Evolutionary conservation across 2,888 invertebrate genomes (phyloP).

Genomic region (Muscina levida): DNA sequence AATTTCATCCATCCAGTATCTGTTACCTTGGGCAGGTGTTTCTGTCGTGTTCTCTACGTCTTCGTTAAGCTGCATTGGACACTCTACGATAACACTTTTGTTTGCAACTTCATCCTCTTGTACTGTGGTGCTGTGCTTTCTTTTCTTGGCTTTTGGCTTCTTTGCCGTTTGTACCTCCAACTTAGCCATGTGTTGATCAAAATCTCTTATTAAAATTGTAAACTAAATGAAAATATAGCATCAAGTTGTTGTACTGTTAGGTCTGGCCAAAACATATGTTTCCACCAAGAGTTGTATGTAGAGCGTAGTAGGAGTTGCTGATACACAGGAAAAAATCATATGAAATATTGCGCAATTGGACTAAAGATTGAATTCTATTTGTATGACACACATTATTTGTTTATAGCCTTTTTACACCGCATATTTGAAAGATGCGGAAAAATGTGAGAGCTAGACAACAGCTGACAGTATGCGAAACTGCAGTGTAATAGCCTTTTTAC

Average conservation of each 20-base stretch:
- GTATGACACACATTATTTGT: no score
- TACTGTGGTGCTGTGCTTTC: conserved; percentile 69
- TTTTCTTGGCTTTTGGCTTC: conserved; percentile 69
- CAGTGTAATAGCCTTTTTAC: no score
- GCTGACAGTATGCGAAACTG: no score
- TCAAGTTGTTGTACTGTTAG: background rate
- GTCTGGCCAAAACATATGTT: no score
- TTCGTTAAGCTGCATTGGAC: background rate
- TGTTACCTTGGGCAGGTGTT: conserved; percentile 34
- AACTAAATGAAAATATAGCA: background rate
- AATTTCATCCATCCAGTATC: background rate
- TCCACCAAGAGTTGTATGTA: background rate
- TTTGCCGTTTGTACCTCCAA: conserved; percentile 56
- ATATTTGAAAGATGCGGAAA: no score
- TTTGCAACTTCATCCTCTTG: conserved; percentile 74
- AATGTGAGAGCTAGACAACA: no score
- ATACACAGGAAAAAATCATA: no score
- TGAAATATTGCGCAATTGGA: no score
- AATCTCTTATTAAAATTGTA: no score
- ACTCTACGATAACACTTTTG: conserved; percentile 75
- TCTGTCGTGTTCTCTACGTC: conserved; percentile 8
- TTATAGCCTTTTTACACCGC: no score
- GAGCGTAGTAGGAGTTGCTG: background rate
- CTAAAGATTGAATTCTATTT: no score
- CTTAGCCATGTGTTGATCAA: conserved; percentile 67